Evolutionary conservation across 1,140 invertebrate genomes (phyloP).

Genomic region (Penaeus japonicus): DNA sequence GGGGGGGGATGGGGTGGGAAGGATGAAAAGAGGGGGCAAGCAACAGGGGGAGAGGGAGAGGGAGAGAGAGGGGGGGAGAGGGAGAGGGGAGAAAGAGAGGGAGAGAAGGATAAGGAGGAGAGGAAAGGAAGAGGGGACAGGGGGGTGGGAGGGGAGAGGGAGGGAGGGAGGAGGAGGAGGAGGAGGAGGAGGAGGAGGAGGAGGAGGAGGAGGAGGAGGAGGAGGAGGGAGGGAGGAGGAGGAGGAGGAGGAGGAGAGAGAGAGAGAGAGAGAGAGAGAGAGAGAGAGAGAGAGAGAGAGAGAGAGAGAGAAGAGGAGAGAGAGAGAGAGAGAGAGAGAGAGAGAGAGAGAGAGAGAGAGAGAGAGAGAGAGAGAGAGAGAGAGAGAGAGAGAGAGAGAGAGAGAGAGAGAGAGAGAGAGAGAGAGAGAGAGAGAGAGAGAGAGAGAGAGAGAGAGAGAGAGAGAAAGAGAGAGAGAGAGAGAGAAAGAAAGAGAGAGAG

Average conservation of each 20-base stretch:
- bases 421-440: neutral
- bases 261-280: neutral
- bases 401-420: neutral
- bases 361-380: neutral
- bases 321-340: neutral
- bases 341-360: neutral
- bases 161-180: no score
- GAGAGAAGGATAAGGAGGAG: no score
- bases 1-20: no score
- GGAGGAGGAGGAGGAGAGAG: neutral
- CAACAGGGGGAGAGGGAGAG: no score
- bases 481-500: neutral
- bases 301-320: neutral
- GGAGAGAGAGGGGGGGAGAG: no score
- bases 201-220: no score
- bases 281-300: neutral
- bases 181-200: no score
- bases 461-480: neutral
- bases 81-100: no score
- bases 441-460: neutral
- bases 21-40: no score
- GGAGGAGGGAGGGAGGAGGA: no score
- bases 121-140: no score
- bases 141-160: no score
- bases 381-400: neutral